Conservation (phyloP, 1,140 invertebrate genomes). For the Sitodiplosis mosellana region DNA sequence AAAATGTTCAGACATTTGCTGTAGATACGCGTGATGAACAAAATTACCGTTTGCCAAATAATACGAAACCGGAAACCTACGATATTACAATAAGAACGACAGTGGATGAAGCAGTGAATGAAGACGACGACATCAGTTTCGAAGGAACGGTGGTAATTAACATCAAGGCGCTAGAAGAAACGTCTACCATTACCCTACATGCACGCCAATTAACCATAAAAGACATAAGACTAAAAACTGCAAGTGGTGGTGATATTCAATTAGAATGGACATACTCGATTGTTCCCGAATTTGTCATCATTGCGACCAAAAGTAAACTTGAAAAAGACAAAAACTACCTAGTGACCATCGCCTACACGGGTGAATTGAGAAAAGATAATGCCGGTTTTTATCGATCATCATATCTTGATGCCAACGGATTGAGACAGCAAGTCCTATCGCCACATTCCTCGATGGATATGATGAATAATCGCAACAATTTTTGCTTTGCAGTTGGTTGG, state of each 20-base stretch:
- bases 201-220: constrained; percentile 21
- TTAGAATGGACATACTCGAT: no score
- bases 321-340: constrained; percentile 15
- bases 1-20: no score
- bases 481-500: constrained; percentile 36
- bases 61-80: constrained; percentile 39
- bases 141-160: constrained; percentile 37
- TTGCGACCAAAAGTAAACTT: constrained; percentile 12
- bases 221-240: constrained; percentile 9
- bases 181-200: constrained; percentile 30
- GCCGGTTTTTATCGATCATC: constrained; percentile 65
- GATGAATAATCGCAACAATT: not conserved
- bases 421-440: constrained; percentile 11
- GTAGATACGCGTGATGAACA: no score
- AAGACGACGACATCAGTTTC: no score
- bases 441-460: not conserved
- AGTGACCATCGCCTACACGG: constrained; percentile 30
- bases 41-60: constrained; percentile 33
- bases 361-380: constrained; percentile 34
- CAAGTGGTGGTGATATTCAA: no score
- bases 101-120: constrained; percentile 28
- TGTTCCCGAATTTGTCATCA: constrained; percentile 18
- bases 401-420: constrained; percentile 34
- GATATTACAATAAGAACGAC: constrained; percentile 40
- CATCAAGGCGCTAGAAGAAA: constrained; percentile 21